Conservation (phyloP, 2,113 vertebrate genomes). For the Lucifuga dentata region DNA sequence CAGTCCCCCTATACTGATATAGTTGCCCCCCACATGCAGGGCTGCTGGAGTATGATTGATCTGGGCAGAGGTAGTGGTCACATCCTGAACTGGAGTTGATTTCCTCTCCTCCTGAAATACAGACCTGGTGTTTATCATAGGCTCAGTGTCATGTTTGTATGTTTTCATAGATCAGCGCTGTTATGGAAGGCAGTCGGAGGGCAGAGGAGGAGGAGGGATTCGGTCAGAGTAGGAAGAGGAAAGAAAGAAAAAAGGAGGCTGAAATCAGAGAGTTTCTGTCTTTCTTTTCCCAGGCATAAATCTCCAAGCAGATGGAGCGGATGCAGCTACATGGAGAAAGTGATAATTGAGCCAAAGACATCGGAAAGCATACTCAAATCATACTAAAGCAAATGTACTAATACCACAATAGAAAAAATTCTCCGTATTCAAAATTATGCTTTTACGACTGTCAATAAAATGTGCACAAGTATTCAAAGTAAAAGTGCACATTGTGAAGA, state of each 20-base stretch:
- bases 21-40: constrained; percentile 70
- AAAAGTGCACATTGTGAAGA: too few species aligned
- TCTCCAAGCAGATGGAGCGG: constrained; percentile 71
- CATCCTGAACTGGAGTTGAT: constrained; percentile 85
- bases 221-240: constrained; percentile 55
- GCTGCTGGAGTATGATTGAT: constrained; percentile 83
- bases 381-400: too few species aligned
- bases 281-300: constrained; percentile 69
- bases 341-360: constrained; percentile 76
- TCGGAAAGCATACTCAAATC: too few species aligned
- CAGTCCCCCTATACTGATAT: constrained; percentile 50
- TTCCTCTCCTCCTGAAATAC: constrained; percentile 79
- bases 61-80: constrained; percentile 82
- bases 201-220: constrained; percentile 58
- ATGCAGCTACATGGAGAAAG: constrained; percentile 76
- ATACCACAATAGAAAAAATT: too few species aligned
- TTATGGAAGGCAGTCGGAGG: constrained; percentile 56
- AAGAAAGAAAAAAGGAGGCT: constrained; percentile 52
- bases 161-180: constrained; percentile 82
- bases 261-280: constrained; percentile 66
- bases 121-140: constrained; percentile 84
- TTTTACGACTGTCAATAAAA: constrained; percentile 5
- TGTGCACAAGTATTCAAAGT: too few species aligned
- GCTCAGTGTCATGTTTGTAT: constrained; percentile 84
- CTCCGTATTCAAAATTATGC: too few species aligned